These are phyloP conservation scores for Thalassoma bifasciatum DNA, from an alignment of 2,113 vertebrate species.

Conservation along the genomic window DNA sequence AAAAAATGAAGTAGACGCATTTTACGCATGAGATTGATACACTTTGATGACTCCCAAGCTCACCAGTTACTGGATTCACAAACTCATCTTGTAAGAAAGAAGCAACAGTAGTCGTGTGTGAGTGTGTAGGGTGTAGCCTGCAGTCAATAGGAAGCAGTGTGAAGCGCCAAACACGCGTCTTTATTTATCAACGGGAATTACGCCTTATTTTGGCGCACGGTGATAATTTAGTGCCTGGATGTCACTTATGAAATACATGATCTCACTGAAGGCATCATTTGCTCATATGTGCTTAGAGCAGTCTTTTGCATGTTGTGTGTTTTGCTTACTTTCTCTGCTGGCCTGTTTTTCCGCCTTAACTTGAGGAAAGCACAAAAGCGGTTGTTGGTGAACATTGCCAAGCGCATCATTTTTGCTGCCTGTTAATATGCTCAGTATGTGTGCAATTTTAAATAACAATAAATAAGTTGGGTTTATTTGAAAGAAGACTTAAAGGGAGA, in stretches of 20 bases:
- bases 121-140: slow-evolving; percentile 54
- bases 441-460: background rate
- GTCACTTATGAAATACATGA: background rate
- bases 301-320: slow-evolving; percentile 3
- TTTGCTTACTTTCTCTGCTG: background rate
- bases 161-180: slow-evolving; percentile 48
- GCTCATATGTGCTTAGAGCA: background rate
- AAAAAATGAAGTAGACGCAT: background rate
- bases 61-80: background rate
- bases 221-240: background rate
- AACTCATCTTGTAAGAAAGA: background rate
- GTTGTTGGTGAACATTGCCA: background rate
- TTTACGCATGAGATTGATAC: background rate
- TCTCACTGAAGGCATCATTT: background rate
- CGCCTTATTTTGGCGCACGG: too few relatives aligned
- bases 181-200: background rate
- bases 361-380: slow-evolving; percentile 47
- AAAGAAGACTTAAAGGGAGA: background rate
- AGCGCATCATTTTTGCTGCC: background rate
- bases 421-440: background rate
- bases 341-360: slow-evolving; percentile 16
- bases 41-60: background rate
- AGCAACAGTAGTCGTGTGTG: slow-evolving; percentile 40
- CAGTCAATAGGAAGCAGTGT: slow-evolving; percentile 25
- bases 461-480: background rate